Conservation (phyloP, 2,888 invertebrate genomes). For the Brassicogethes aeneus region DNA sequence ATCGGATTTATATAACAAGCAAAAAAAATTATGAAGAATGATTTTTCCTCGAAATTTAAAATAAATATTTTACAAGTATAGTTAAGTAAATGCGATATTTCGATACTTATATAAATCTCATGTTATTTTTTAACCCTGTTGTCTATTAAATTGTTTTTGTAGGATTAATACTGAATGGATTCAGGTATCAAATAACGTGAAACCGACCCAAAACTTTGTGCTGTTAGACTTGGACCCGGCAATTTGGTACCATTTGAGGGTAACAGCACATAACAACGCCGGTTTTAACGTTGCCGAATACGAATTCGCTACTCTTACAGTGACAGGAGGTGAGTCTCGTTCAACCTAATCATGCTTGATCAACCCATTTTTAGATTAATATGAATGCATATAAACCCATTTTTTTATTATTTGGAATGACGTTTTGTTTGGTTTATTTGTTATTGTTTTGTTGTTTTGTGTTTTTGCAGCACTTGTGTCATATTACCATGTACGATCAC, state of each 20-base stretch:
- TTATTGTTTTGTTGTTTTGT: slow-evolving; percentile 10
- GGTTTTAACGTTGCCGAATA: slow-evolving; percentile 93
- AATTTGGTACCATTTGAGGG: slow-evolving; percentile 85
- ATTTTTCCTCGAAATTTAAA: too few species aligned
- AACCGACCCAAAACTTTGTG: slow-evolving; percentile 83
- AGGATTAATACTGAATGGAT: slow-evolving; percentile 86
- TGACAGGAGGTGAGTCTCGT: slow-evolving; percentile 80
- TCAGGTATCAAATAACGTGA: slow-evolving; percentile 88
- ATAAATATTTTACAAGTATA: too few species aligned
- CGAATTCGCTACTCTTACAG: slow-evolving; percentile 89
- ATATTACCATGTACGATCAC: slow-evolving; percentile 5
- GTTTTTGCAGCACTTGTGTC: slow-evolving; percentile 25
- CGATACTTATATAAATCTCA: too few species aligned
- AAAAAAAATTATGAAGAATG: too few species aligned
- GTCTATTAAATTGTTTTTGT: slow-evolving; percentile 19
- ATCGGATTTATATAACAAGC: too few species aligned
- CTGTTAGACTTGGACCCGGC: slow-evolving; percentile 88
- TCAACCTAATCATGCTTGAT: slow-evolving; percentile 11
- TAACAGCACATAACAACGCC: slow-evolving; percentile 91
- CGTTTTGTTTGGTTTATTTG: slow-evolving; percentile 9
- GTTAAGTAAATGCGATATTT: too few species aligned
- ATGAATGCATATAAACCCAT: background rate
- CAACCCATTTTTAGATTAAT: background rate
- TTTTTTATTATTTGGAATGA: slow-evolving; percentile 5
- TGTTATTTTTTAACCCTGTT: too few species aligned